Conservation (phyloP, 2,113 vertebrate species). For the Baryphthengus martii region DNA sequence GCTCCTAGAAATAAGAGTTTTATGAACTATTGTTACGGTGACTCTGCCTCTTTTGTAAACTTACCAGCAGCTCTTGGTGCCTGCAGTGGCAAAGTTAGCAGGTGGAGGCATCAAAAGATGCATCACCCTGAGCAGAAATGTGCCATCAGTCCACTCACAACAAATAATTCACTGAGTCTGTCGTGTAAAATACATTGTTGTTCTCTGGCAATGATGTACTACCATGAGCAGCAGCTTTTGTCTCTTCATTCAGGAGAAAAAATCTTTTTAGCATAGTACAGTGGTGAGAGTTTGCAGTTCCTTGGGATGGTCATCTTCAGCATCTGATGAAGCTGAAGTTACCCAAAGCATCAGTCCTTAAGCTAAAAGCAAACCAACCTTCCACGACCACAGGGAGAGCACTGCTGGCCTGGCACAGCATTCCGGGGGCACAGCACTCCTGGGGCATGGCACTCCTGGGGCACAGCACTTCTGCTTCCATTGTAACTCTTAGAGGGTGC, state of each 20-base stretch:
- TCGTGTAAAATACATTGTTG: neutral
- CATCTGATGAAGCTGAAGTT: neutral
- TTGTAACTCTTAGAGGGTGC: neutral
- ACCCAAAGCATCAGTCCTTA: neutral
- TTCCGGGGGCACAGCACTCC: neutral
- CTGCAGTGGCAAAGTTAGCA: neutral
- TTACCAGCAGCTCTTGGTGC: neutral
- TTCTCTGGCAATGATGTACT: neutral
- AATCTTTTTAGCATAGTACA: neutral
- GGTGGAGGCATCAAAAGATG: neutral
- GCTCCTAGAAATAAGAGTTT: neutral
- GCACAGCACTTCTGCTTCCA: neutral
- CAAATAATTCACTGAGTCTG: neutral
- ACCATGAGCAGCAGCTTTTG: neutral
- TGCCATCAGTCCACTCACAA: neutral
- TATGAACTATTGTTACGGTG: fast-evolving
- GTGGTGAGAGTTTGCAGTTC: neutral
- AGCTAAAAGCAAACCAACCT: neutral
- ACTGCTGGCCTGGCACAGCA: neutral
- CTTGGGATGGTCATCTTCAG: neutral
- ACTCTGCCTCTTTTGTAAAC: neutral
- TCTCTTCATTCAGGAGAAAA: neutral
- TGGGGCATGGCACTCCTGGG: too few species aligned
- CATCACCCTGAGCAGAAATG: neutral
- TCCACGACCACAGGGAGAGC: neutral